phyloP scores from a whole-genome alignment of 2,797 vertebrate genomes.

The Otolemur crassicaudatus region DNA sequence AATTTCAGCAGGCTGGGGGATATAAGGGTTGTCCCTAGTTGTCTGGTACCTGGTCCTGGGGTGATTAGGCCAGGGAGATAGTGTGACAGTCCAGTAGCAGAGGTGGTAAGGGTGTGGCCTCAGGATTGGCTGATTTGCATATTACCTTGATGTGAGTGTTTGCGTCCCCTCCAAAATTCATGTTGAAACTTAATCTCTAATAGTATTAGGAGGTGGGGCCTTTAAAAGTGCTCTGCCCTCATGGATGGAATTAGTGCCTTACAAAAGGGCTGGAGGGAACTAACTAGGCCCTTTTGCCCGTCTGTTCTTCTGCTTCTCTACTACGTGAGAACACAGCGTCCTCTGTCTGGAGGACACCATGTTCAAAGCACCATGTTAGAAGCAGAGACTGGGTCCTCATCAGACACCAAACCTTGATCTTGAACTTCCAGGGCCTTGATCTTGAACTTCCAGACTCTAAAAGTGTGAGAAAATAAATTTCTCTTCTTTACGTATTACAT shows the following conservation, averaged over 20 bases:
- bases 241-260: not conserved
- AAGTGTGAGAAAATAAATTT: not conserved
- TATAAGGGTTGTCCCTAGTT: not conserved
- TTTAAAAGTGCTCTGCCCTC: too few species aligned
- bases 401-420: not conserved
- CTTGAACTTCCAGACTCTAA: not conserved
- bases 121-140: not conserved
- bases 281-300: not conserved
- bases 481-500: not conserved
- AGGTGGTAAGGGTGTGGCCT: not conserved
- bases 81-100: not conserved
- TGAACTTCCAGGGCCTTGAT: not conserved
- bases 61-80: not conserved
- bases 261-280: not conserved
- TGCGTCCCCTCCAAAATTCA: not conserved
- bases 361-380: not conserved
- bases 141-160: not conserved
- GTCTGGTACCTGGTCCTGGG: not conserved
- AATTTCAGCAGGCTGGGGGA: not conserved
- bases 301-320: not conserved
- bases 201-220: not conserved
- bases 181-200: not conserved
- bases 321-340: not conserved
- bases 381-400: not conserved
- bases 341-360: not conserved